Percentiles rank a stretch among this genome's conserved stretches.
Evolutionary conservation across 1,140 invertebrate species (phyloP).

Genomic region (Melitaea cinxia): DNA sequence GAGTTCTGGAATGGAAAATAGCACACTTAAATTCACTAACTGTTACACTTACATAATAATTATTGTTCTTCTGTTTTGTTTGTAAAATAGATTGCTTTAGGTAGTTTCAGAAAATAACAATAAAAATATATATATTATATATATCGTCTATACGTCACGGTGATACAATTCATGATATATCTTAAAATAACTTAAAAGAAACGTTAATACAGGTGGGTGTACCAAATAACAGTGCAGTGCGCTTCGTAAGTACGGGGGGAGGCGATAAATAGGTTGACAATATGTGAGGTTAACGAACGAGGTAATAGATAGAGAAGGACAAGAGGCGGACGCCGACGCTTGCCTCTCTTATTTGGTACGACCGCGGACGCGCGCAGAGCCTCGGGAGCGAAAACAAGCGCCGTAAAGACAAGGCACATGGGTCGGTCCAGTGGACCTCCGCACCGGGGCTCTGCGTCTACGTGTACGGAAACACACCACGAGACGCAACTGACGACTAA

Average conservation of each 20-base stretch:
- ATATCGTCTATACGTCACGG: slow-evolving; percentile 74
- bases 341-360: slow-evolving; percentile 78
- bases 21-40: slow-evolving; percentile 81
- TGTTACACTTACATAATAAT: slow-evolving; percentile 81
- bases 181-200: slow-evolving; percentile 75
- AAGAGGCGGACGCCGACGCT: slow-evolving; percentile 44
- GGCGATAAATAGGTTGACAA: slow-evolving; percentile 66
- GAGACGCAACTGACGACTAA: slow-evolving; percentile 48
- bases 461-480: slow-evolving; percentile 8
- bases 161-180: slow-evolving; percentile 71
- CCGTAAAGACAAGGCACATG: slow-evolving; percentile 35
- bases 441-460: slow-evolving; percentile 9
- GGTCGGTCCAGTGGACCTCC: slow-evolving; percentile 25
- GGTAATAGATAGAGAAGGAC: slow-evolving; percentile 66
- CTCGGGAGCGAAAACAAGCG: slow-evolving; percentile 32
- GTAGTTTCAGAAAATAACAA: slow-evolving; percentile 80
- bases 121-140: slow-evolving; percentile 68
- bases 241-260: slow-evolving; percentile 72
- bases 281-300: slow-evolving; percentile 74
- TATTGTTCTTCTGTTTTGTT: slow-evolving; percentile 81
- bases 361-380: slow-evolving; percentile 29
- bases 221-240: slow-evolving; percentile 80
- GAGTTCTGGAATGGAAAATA: slow-evolving; percentile 82
- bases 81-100: slow-evolving; percentile 81
- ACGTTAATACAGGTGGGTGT: slow-evolving; percentile 66